phyloP scores from a whole-genome alignment of 2,113 vertebrate species.

The Urocitellus parryii region DNA sequence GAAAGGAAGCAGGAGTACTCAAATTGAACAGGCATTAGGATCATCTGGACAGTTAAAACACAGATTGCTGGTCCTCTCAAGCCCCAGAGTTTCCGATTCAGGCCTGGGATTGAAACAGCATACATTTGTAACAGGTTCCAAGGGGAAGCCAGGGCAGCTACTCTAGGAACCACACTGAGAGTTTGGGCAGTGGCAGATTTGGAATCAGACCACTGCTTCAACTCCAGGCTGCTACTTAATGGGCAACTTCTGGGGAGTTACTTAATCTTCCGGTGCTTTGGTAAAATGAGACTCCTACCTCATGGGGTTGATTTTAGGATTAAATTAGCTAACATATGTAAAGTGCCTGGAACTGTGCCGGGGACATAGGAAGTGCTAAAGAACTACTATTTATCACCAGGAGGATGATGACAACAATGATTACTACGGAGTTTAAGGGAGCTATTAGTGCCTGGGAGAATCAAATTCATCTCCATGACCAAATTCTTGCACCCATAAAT shows the following conservation, averaged over 20 bases:
- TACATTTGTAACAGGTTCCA: neutral
- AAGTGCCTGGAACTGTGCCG: neutral
- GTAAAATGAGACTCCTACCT: neutral
- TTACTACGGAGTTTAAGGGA: neutral
- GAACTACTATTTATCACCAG: neutral
- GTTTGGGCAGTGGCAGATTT: neutral
- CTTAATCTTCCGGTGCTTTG: neutral
- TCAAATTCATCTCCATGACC: neutral
- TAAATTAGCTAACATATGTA: neutral
- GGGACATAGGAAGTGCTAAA: neutral
- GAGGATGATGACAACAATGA: neutral
- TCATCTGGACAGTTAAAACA: neutral
- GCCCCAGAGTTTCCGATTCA: neutral
- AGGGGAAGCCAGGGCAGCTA: neutral
- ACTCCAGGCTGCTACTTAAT: neutral
- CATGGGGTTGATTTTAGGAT: neutral
- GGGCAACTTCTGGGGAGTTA: neutral
- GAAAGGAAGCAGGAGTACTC: neutral
- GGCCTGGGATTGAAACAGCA: neutral
- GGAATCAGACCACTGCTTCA: neutral
- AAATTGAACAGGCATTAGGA: neutral
- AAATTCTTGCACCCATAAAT: neutral
- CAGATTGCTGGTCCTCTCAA: neutral
- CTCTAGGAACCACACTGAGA: neutral
- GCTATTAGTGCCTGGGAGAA: slow-evolving; percentile 11